Evolutionary conservation across 2,113 vertebrate genomes (phyloP), one percentile per base, ranked within the genome.

Genomic region (Odocoileus virginianus): DNA sequence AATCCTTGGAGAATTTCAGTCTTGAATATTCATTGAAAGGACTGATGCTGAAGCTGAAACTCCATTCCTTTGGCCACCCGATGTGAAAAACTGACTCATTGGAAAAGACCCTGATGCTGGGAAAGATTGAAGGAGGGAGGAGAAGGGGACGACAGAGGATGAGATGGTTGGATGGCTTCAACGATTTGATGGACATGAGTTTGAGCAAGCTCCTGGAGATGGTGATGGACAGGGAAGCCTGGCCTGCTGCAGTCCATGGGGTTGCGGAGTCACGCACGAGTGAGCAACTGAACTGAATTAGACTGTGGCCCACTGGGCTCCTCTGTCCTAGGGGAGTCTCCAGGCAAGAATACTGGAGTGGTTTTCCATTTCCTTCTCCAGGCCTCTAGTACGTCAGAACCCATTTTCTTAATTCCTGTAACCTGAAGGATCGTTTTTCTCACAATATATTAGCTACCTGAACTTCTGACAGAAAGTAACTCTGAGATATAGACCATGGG

Each of bases 371-470:
- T 40, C n/a, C n/a, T 40, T 71, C n/a, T 71, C 67, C 67, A 36
- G n/a, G n/a, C n/a, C 67, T 71, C 19, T 71, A 71, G 19, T 71
- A 10, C 23, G 19, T 36, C 36, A n/a, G 16, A 36, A 71, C 67
- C n/a, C n/a, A 6, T 78, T 96, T 89, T 89, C 30, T 55, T 54
- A n/a, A 28, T 96, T 88, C 33, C 50, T 85, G 28, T 61, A 30
- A 55, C 23, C 16, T 76, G 30, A 78, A 96, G 60, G 36, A 57
- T 19, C 27, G 3, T 64, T 78, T 93, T 61, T 84, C 47, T 57
- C 8, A 76, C 30, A 55, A 30, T 36, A 30, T 36, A 40, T 85
- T 85, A 54, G 36, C 6, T 67, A 36, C 47, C 23, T 71, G 40
- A 81, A n/a, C 12, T 54, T 93, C 54, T 96, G 23, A 93, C 8